A percentile compares a stretch with the other conserved stretches of the same genome.
phyloP scores from a whole-genome alignment of 2,113 vertebrate species.

The Dinomys branickii region DNA sequence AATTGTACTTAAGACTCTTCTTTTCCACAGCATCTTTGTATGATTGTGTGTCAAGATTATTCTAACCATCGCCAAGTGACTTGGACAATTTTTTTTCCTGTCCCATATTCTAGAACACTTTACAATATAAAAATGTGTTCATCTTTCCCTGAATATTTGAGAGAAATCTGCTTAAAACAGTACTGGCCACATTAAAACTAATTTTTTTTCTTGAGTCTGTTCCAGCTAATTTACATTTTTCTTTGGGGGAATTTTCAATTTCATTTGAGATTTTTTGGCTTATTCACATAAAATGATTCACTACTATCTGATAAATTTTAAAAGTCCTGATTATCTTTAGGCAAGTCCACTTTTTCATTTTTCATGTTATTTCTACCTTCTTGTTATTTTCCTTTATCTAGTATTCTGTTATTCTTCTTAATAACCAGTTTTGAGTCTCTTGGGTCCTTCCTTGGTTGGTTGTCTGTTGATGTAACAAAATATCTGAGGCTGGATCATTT shows the following conservation, averaged over 20 bases:
- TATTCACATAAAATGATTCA: not conserved
- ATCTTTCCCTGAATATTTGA: not conserved
- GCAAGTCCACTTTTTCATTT: not conserved
- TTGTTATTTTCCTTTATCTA: not conserved
- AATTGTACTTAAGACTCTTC: not conserved
- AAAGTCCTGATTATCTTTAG: not conserved
- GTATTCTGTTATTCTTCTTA: not conserved
- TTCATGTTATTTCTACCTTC: not conserved
- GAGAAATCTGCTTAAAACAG: not conserved
- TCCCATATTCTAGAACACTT: not conserved
- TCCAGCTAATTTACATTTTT: not conserved
- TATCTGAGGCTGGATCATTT: not conserved
- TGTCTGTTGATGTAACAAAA: not conserved
- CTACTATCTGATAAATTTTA: not conserved
- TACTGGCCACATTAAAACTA: not conserved
- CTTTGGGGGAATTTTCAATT: not conserved
- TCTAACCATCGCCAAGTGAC: not conserved
- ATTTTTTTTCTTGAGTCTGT: not conserved
- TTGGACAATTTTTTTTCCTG: not conserved
- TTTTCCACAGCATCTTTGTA: not conserved
- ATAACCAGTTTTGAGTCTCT: not conserved
- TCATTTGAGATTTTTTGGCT: not conserved
- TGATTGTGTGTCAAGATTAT: not conserved
- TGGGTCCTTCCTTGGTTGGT: not conserved
- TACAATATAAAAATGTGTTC: not conserved